Evolutionary conservation across 1,140 invertebrate genomes (phyloP), one percentile per base, ranked within the genome.

Genomic region (Cydia amplana): DNA sequence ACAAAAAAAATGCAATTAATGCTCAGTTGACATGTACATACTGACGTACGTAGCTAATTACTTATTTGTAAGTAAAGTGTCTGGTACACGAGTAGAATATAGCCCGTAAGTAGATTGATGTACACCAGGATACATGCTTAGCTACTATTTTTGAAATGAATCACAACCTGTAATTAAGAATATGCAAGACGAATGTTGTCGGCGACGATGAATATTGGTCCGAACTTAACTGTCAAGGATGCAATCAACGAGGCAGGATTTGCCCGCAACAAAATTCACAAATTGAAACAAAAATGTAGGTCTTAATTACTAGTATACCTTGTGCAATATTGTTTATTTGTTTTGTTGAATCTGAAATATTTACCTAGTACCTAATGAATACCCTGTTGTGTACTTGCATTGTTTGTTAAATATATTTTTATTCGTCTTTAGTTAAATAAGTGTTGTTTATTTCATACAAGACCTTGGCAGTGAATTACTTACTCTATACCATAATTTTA

Each of bases 61-160:
- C 82, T 78, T 78, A 74, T 70, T 63, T 67, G 16, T 67, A 67
- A 67, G 64, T n/a, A 12, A 75, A 75, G 85, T 86, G 85, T 86
- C 85, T 86, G 85, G 83, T 76, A 86, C 85, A 86, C 85, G 64
- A 74, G 51, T 77, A 72, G 76, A 65, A 77, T 79, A 32, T 77
- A 78, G 70, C 65, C 32, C 77, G 77, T 51, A 74, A 77, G 51
- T 75, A 74, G 73, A 43, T 40, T 43, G 10, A 70, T 60, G 20
- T 60, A 9, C 16, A 49, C 12, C 10, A 23, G 43, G 49, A 51
- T 51, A 51, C 20, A 73, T 20, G 51, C 43, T 49, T 23, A 20
- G 18, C 40, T 60, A 60, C 18, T 12, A 23, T 60, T 10, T n/a
- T 23, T 46, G 10, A 46, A 46, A 14, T 46, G 7, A 16, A 46